A percentile compares a stretch with the other conserved stretches of the same genome.
phyloP scores from a whole-genome alignment of 2,888 invertebrate genomes.

The Ptilodon capucinus region DNA sequence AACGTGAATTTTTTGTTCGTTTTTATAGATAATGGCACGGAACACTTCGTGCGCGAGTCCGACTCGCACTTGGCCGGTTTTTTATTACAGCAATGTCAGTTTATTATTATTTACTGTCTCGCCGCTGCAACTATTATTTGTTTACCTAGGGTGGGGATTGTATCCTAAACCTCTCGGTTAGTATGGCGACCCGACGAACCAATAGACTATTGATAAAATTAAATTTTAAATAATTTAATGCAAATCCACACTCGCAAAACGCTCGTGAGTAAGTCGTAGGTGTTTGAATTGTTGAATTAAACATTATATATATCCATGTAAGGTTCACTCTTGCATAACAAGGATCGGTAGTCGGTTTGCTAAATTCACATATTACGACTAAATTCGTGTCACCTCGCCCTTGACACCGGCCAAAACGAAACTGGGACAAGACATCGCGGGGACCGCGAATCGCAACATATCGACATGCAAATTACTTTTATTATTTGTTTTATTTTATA shows the following conservation, averaged over 20 bases:
- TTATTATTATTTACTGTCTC: no score
- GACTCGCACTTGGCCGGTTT: no score
- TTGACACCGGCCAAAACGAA: conserved; percentile 24
- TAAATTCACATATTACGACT: conserved; percentile 24
- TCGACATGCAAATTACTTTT: background rate
- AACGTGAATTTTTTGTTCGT: no score
- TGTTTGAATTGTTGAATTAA: background rate
- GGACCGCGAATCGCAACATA: conserved; percentile 7
- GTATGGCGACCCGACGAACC: no score
- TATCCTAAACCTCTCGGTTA: no score
- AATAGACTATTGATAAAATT: no score
- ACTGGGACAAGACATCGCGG: conserved; percentile 28
- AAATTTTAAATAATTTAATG: no score
- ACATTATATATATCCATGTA: conserved; percentile 17
- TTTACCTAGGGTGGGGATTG: no score
- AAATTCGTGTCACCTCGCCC: conserved; percentile 26
- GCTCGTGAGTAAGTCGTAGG: background rate
- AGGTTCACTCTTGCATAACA: conserved; percentile 17
- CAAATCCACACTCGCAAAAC: background rate
- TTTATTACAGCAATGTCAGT: no score
- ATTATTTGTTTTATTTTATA: background rate
- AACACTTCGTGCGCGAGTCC: no score
- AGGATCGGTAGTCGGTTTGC: conserved; percentile 7
- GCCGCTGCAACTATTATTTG: no score
- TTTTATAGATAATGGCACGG: no score